phyloP scores from a whole-genome alignment of 2,797 vertebrate genomes.

The Brachyrhaphis roseni region DNA sequence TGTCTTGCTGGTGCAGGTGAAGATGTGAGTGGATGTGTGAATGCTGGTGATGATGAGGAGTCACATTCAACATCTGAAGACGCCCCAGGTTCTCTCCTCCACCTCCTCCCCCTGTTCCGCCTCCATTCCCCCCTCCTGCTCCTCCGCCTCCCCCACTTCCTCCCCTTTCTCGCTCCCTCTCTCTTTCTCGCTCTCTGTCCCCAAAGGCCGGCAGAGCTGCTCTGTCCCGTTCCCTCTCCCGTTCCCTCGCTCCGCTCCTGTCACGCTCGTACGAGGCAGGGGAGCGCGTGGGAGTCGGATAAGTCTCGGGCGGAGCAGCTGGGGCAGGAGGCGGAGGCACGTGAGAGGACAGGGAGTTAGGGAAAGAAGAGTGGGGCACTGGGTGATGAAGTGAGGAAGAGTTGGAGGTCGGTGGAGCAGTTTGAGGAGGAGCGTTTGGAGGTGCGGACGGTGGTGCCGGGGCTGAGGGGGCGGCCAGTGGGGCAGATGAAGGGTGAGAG shows the following conservation, averaged over 20 bases:
- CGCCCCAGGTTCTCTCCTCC: conserved; percentile 92
- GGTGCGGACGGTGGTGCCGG: conserved; percentile 79
- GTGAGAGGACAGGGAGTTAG: conserved; percentile 75
- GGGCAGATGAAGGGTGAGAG: conserved; percentile 78
- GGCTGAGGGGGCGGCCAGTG: conserved; percentile 74
- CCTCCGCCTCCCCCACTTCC: conserved; percentile 42
- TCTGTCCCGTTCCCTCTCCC: conserved; percentile 76
- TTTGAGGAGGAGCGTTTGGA: conserved; percentile 73
- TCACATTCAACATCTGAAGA: conserved; percentile 98
- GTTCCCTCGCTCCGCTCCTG: conserved; percentile 78
- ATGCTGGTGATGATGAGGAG: conserved; percentile 99
- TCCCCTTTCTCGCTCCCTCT: conserved; percentile 75
- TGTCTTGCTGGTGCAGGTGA: conserved; percentile 98
- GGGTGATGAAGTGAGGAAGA: conserved; percentile 78
- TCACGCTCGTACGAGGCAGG: conserved; percentile 79
- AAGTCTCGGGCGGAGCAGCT: conserved; percentile 74
- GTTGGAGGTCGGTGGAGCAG: conserved; percentile 67
- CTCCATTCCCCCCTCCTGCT: conserved; percentile 78
- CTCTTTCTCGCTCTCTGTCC: conserved; percentile 80
- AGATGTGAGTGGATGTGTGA: conserved; percentile 99
- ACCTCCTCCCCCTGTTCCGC: conserved; percentile 84
- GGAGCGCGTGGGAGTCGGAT: conserved; percentile 78
- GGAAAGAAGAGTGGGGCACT: conserved; percentile 79
- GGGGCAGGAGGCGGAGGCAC: conserved; percentile 71
- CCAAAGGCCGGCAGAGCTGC: conserved; percentile 68